A percentile compares a stretch with the other conserved stretches of the same genome.
Evolutionary conservation across 2,797 vertebrate genomes (phyloP).

Genomic region (Cynodonichthys magdalenae): DNA sequence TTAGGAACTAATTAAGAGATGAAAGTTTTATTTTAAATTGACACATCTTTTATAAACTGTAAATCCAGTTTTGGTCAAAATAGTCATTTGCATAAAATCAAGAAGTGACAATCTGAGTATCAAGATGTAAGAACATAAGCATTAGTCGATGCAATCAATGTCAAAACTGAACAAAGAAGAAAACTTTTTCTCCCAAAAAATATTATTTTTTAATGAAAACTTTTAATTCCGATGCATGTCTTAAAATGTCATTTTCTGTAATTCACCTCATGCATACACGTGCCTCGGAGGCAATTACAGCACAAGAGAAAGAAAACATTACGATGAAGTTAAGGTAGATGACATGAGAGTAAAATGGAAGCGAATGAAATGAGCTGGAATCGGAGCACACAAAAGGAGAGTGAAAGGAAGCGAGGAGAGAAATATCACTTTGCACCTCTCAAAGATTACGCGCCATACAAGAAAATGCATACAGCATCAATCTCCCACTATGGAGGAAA

Average conservation of each 20-base stretch:
- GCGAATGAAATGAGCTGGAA: conserved; percentile 19
- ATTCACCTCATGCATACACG: conserved; percentile 24
- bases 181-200: not conserved
- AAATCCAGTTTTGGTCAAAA: conserved; percentile 25
- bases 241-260: conserved; percentile 25
- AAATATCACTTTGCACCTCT: conserved; percentile 46
- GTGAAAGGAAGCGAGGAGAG: conserved; percentile 10
- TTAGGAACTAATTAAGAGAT: conserved; percentile 59
- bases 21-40: conserved; percentile 45
- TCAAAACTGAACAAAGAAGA: conserved; percentile 12
- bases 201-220: conserved; percentile 12
- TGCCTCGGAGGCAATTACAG: conserved; percentile 25
- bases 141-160: conserved; percentile 20
- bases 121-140: not conserved
- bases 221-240: conserved; percentile 15
- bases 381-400: conserved; percentile 8
- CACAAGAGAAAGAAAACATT: conserved; percentile 16
- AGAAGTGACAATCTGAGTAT: conserved; percentile 6
- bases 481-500: conserved; percentile 63
- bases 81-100: conserved; percentile 36
- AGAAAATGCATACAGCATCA: conserved; percentile 69
- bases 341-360: conserved; percentile 6
- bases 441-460: conserved; percentile 49
- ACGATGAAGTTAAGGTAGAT: conserved; percentile 19
- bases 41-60: conserved; percentile 37